These are phyloP conservation scores for Phymorhynchus buccinoides DNA, from an alignment of 1,140 invertebrate genomes.

Conservation along the genomic window DNA sequence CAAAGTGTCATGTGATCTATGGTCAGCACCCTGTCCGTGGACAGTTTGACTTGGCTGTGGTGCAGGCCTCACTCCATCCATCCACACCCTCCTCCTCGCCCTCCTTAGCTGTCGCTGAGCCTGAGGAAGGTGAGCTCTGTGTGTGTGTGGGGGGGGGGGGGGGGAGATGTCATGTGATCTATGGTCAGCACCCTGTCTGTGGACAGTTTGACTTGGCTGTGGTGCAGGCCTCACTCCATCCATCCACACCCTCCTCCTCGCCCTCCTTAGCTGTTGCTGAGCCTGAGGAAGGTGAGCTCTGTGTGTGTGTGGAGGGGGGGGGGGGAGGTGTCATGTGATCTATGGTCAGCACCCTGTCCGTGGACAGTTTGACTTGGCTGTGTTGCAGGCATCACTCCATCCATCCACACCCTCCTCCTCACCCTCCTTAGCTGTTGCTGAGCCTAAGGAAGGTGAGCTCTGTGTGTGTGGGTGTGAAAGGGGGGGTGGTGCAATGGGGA, in stretches of 20 bases:
- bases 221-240: background rate
- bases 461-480: slow-evolving; percentile 3
- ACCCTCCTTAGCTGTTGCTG: background rate
- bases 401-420: background rate
- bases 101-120: background rate
- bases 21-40: slow-evolving; percentile 32
- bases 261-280: background rate
- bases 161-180: slow-evolving; percentile 9
- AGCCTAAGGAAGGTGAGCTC: slow-evolving; percentile 28
- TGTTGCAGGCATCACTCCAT: background rate
- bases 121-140: slow-evolving; percentile 32
- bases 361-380: slow-evolving; percentile 30
- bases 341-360: slow-evolving; percentile 35
- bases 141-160: background rate
- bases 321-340: background rate
- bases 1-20: slow-evolving; percentile 1
- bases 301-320: slow-evolving; percentile 38
- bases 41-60: slow-evolving; percentile 31
- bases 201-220: slow-evolving; percentile 32
- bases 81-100: background rate
- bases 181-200: slow-evolving; percentile 33
- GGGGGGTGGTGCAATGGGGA: too few species aligned
- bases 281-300: slow-evolving; percentile 29
- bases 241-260: background rate
- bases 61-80: background rate